phyloP scores from a whole-genome alignment of 1,140 invertebrate genomes.

The Ips typographus region DNA sequence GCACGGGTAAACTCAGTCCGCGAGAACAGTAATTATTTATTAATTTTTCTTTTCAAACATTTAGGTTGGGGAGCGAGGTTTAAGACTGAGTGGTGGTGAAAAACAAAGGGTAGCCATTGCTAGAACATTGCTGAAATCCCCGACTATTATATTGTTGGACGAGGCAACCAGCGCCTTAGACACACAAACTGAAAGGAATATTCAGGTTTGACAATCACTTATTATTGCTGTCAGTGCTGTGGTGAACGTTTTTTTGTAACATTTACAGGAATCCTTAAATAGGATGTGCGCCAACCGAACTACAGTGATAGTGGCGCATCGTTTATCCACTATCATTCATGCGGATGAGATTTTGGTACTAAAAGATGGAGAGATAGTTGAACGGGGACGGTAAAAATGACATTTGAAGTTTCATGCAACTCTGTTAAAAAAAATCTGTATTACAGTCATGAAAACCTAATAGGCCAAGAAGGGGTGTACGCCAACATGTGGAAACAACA shows the following conservation, averaged over 20 bases:
- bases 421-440: constrained; percentile 53
- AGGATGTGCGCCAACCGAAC: constrained; percentile 79
- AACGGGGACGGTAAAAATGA: constrained; percentile 73
- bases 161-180: constrained; percentile 88
- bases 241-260: not conserved
- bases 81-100: constrained; percentile 84
- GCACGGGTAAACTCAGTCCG: too few species aligned
- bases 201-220: constrained; percentile 56
- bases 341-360: constrained; percentile 92
- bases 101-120: constrained; percentile 94
- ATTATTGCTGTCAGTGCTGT: too few species aligned
- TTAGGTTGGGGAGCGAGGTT: constrained; percentile 74
- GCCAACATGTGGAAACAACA: constrained; percentile 90
- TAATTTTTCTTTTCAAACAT: constrained; percentile 45
- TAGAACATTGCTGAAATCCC: constrained; percentile 84
- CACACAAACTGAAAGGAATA: constrained; percentile 82
- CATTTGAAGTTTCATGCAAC: constrained; percentile 1
- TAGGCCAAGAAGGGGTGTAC: constrained; percentile 70
- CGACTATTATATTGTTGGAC: constrained; percentile 75
- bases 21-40: too few species aligned
- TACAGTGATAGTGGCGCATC: constrained; percentile 90
- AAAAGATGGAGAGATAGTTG: constrained; percentile 87
- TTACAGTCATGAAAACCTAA: constrained; percentile 74
- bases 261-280: constrained; percentile 61
- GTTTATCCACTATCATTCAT: constrained; percentile 90